A percentile compares a stretch with the other conserved stretches of the same genome.
Conservation (phyloP, 2,797 vertebrate genomes). For the Podarcis siculus region DNA sequence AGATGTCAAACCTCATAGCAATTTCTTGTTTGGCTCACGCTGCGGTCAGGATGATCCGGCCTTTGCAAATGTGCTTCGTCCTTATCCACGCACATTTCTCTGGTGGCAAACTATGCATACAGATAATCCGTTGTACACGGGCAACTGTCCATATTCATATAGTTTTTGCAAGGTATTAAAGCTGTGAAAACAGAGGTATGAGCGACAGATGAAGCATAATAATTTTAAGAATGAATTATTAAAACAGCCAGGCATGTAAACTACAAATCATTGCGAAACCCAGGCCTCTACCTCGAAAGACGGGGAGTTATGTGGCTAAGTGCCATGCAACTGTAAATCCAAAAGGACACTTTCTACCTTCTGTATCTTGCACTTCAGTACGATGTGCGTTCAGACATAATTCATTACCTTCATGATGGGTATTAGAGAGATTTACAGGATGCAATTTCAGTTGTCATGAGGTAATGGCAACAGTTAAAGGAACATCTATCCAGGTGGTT, state of each 20-base stretch:
- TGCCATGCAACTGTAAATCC: background rate
- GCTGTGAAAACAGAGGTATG: slow-evolving; percentile 19
- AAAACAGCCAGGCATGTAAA: background rate
- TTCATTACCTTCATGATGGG: slow-evolving; percentile 44
- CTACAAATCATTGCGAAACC: slow-evolving; percentile 30
- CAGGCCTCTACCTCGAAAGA: background rate
- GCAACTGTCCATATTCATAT: background rate
- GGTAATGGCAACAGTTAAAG: slow-evolving; percentile 50
- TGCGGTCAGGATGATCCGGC: background rate
- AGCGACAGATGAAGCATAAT: background rate
- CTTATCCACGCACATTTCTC: background rate
- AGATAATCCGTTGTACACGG: background rate
- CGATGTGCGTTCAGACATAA: slow-evolving; percentile 38
- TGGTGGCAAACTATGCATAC: slow-evolving; percentile 1
- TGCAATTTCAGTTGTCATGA: slow-evolving; percentile 58
- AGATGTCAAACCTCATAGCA: slow-evolving; percentile 7
- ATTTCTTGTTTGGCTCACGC: background rate
- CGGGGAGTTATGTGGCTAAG: slow-evolving; percentile 14
- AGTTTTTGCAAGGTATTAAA: background rate
- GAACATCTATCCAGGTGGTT: slow-evolving; percentile 63
- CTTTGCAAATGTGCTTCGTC: background rate
- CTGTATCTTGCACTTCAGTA: slow-evolving; percentile 24
- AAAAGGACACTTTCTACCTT: slow-evolving; percentile 30
- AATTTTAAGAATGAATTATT: slow-evolving; percentile 36
- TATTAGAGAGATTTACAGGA: slow-evolving; percentile 66